Conservation (phyloP, 2,113 vertebrate species). For the Myiagra hebetior region DNA sequence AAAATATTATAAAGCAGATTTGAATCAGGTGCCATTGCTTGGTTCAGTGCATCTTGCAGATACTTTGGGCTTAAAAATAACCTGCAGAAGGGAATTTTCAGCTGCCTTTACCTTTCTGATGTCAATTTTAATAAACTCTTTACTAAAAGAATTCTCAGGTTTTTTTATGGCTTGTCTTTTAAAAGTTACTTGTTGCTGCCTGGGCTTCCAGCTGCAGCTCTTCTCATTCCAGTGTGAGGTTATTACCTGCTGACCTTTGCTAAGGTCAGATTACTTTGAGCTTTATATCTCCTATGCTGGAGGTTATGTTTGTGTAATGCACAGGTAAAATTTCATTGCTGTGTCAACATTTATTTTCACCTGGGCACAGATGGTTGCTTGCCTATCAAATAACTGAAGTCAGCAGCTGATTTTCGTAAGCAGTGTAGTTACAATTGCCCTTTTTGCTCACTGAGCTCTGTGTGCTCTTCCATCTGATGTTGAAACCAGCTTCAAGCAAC, state of each 20-base stretch:
- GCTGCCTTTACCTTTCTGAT: not conserved
- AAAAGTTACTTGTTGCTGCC: not conserved
- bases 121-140: not conserved
- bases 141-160: not conserved
- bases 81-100: not conserved
- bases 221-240: not conserved
- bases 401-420: not conserved
- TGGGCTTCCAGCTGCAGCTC: not conserved
- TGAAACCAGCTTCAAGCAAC: not conserved
- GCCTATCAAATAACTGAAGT: not conserved
- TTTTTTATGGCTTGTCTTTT: not conserved
- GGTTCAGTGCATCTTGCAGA: not conserved
- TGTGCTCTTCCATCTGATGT: not conserved
- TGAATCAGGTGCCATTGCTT: not conserved
- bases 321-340: not conserved
- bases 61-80: not conserved
- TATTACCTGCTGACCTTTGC: constrained; percentile 13
- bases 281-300: not conserved
- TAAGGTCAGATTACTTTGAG: not conserved
- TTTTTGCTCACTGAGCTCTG: not conserved
- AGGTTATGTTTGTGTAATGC: constrained; percentile 14
- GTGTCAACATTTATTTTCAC: not conserved
- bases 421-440: not conserved
- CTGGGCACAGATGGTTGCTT: not conserved
- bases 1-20: not conserved